phyloP scores from a whole-genome alignment of 2,113 vertebrate species.

The Struthidea cinerea region DNA sequence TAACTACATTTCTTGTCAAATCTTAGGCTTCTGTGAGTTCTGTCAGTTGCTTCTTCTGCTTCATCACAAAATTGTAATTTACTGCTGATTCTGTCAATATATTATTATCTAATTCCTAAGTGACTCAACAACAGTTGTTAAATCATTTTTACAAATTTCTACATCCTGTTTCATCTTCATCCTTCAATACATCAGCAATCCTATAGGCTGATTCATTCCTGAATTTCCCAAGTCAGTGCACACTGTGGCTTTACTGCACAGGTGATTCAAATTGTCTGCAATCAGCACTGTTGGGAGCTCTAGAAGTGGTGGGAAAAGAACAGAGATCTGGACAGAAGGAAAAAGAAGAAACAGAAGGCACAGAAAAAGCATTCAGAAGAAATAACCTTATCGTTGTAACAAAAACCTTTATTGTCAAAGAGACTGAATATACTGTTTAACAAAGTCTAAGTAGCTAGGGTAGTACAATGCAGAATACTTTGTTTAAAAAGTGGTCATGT shows the following conservation, averaged over 20 bases:
- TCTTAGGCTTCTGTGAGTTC: not conserved
- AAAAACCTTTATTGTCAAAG: not conserved
- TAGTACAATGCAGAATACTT: not conserved
- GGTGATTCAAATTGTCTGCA: not conserved
- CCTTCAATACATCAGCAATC: not conserved
- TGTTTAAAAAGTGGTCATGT: not conserved
- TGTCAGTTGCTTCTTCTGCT: not conserved
- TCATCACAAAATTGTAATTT: not conserved
- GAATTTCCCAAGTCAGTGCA: not conserved
- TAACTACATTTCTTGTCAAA: not conserved
- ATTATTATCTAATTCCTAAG: not conserved
- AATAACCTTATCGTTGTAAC: not conserved
- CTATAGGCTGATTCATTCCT: not conserved
- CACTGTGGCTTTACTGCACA: not conserved
- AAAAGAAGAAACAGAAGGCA: not conserved
- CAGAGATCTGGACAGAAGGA: not conserved
- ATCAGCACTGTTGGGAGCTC: not conserved
- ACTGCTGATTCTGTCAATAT: not conserved
- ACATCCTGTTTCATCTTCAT: not conserved
- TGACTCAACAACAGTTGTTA: not conserved
- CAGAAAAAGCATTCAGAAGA: not conserved
- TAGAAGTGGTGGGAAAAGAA: not conserved
- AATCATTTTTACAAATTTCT: not conserved
- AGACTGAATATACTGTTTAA: not conserved
- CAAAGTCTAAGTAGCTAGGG: not conserved